Evolutionary conservation across 2,888 invertebrate species (phyloP).

Genomic region (Agrypnus murinus): DNA sequence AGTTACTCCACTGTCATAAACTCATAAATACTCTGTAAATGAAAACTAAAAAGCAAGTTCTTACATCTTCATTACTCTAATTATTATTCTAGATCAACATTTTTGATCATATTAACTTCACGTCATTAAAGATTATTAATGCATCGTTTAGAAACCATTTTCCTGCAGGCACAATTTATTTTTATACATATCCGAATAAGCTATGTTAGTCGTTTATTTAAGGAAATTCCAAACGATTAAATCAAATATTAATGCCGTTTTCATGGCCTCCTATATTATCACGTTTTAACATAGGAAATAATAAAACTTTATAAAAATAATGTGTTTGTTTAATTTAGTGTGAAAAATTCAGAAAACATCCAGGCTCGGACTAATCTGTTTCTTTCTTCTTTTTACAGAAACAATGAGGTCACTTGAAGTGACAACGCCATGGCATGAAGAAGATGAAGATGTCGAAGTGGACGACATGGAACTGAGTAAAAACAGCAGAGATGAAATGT

Average conservation of each 20-base stretch:
- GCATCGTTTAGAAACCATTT: constrained; percentile 3
- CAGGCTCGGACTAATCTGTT: background rate
- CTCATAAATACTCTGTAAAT: no score
- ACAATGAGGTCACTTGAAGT: constrained; percentile 70
- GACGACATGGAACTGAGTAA: constrained; percentile 69
- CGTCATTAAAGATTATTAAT: constrained; percentile 14
- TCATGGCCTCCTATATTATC: constrained; percentile 1
- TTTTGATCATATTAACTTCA: background rate
- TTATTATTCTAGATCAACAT: no score
- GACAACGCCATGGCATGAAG: constrained; percentile 70
- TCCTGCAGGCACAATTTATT: constrained; percentile 16
- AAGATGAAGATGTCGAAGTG: constrained; percentile 71
- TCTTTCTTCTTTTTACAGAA: constrained; percentile 37
- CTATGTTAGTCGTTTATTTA: background rate
- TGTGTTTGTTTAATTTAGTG: background rate
- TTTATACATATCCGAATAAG: background rate
- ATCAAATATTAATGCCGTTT: background rate
- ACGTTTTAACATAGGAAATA: constrained; percentile 21
- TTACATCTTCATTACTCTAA: no score
- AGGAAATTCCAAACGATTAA: constrained; percentile 23
- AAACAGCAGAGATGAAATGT: constrained; percentile 65
- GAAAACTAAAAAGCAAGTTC: no score
- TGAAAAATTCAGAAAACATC: constrained; percentile 3
- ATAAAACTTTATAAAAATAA: background rate
- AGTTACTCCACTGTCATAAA: no score